Percentiles rank a stretch among this genome's conserved stretches.
These are phyloP conservation scores for Crocallis elinguaria DNA, from an alignment of 2,888 invertebrate genomes.

Conservation along the genomic window DNA sequence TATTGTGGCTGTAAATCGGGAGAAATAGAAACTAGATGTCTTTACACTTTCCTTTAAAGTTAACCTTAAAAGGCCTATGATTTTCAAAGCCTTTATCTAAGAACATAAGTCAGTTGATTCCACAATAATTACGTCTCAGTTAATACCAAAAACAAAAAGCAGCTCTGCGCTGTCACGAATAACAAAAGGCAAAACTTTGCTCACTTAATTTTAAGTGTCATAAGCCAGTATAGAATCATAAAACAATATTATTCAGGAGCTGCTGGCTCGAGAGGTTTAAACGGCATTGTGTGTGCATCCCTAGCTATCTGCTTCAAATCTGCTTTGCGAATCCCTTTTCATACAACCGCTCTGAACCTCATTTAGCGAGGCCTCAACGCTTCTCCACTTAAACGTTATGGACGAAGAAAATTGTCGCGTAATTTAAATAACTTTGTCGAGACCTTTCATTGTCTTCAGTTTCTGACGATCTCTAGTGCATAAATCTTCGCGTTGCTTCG, in stretches of 20 bases:
- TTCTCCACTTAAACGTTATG: conserved; percentile 72
- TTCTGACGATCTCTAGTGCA: conserved; percentile 62
- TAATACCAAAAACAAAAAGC: conserved; percentile 36
- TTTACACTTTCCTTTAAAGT: too few species aligned
- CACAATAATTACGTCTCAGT: conserved; percentile 23
- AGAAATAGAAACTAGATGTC: too few species aligned
- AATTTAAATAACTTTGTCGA: conserved; percentile 78
- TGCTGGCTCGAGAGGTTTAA: conserved; percentile 59
- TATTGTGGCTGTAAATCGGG: too few species aligned
- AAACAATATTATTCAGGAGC: conserved; percentile 69
- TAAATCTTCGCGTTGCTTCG: conserved; percentile 56
- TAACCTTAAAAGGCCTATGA: neutral
- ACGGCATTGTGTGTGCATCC: conserved; percentile 63
- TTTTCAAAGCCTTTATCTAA: conserved; percentile 3
- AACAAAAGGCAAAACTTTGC: conserved; percentile 57
- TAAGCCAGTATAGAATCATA: conserved; percentile 67
- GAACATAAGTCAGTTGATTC: conserved; percentile 15
- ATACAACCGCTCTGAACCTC: conserved; percentile 77
- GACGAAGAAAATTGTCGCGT: conserved; percentile 78
- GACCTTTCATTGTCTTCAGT: conserved; percentile 68
- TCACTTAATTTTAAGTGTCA: conserved; percentile 71
- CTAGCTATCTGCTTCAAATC: conserved; percentile 67
- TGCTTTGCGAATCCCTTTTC: conserved; percentile 76
- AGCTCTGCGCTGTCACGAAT: conserved; percentile 35
- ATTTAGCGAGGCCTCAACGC: conserved; percentile 73